Base-by-base conservation (phyloP, 2,113 vertebrate genomes). In the Notothenia rossii region DNA sequence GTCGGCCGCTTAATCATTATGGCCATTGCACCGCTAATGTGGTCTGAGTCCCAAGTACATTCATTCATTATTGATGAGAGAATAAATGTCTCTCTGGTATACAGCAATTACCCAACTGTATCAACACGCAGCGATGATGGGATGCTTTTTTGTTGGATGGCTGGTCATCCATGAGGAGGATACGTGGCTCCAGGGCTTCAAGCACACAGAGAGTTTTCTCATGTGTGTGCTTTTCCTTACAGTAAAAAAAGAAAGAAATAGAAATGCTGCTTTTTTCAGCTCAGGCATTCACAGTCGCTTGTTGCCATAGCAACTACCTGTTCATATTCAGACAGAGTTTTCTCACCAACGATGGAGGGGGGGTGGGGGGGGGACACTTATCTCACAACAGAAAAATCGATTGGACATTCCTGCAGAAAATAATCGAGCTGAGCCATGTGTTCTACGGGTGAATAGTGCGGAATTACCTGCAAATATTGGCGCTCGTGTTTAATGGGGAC, bases 221-320 rank as follows among this genome's bases (percentile, higher is more conserved):
- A 1, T 71, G 53, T 60, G 25, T 58, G 69, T 71, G 77, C 43
- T 71, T 63, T 56, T 81, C 68, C 56, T 79, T 92, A 88, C 83
- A 72, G 81, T 85, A 80, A 58, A 66, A 61, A 58, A 51, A 40
- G 14, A 65, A 22, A 68, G 64, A 18, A 5, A 72, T 51, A 77
- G 2, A 66, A 67, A 49, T 1, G 3, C 53, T 2, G 63, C 60
- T 50, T 50, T 61, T 53, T 59, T 67, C 63, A 56, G 82, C 83
- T 59, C 75, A 60, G 71, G 88, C 92, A 93, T 94, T 94, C 85
- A 5, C 78, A 86, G 88, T 77, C 68, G 72, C 89, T 82, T 93
- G 93, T 95, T 93, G 94, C 93, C 88, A 94, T 94, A 91, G 94
- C 72, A 85, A 94, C 94, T 90, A 88, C 88, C 88, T 92, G 93